These are phyloP conservation scores for Lutjanus erythropterus DNA, from an alignment of 2,113 vertebrate species.

Conservation along the genomic window DNA sequence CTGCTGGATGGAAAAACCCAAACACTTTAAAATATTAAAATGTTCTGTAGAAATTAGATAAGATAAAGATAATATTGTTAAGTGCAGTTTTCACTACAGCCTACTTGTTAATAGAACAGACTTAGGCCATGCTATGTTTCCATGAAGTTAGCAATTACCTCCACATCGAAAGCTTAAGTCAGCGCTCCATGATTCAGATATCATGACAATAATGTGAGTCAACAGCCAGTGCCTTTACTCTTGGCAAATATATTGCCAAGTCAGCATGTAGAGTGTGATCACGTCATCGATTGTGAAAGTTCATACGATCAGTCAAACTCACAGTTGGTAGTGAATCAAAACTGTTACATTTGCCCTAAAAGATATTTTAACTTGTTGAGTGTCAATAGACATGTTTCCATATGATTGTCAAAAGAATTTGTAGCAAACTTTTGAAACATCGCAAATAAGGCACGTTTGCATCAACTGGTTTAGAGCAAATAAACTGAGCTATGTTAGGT, in stretches of 20 bases:
- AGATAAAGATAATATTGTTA: background rate
- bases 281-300: background rate
- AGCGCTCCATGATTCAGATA: background rate
- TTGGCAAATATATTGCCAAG: too few relatives aligned
- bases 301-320: background rate
- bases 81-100: background rate
- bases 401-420: too few relatives aligned
- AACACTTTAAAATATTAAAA: background rate
- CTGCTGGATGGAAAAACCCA: too few relatives aligned
- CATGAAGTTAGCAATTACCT: background rate
- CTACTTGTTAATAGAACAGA: background rate
- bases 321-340: background rate
- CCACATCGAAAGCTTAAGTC: background rate
- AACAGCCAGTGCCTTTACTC: background rate
- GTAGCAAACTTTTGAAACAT: too few relatives aligned
- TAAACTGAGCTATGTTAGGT: too few relatives aligned
- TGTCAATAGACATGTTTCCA: too few relatives aligned
- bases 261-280: background rate
- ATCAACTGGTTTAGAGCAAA: too few relatives aligned
- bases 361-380: background rate
- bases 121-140: background rate
- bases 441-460: too few relatives aligned
- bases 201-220: background rate
- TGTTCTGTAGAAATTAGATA: background rate
- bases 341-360: background rate